Conservation (phyloP, 2,888 invertebrate genomes). For the Drosophila phalerata region DNA sequence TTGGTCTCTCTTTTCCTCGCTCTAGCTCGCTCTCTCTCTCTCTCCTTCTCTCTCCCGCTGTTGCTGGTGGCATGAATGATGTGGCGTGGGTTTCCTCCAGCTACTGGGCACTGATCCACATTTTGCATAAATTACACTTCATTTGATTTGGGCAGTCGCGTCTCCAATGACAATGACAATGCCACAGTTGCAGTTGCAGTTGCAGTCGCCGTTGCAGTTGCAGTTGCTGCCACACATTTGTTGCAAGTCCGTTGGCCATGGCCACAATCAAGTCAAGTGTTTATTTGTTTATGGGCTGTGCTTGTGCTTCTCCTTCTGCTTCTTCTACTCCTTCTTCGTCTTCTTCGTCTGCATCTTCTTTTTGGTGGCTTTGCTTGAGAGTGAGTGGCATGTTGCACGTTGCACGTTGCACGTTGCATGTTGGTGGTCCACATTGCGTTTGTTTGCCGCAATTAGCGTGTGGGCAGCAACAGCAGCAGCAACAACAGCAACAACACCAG, state of each 20-base stretch:
- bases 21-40: slow-evolving; percentile 6
- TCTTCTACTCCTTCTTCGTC: not conserved
- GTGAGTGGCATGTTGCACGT: slow-evolving; percentile 76
- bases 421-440: slow-evolving; percentile 73
- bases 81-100: slow-evolving; percentile 74
- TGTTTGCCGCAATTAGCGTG: slow-evolving; percentile 79
- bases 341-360: not conserved
- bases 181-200: slow-evolving; percentile 26
- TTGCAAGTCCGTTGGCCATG: slow-evolving; percentile 41
- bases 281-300: slow-evolving; percentile 76
- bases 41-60: slow-evolving; percentile 25
- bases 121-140: slow-evolving; percentile 80
- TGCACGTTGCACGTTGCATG: slow-evolving; percentile 55
- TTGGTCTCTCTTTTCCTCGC: slow-evolving; percentile 33
- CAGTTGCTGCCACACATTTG: slow-evolving; percentile 3
- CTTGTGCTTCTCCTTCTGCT: slow-evolving; percentile 1
- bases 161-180: slow-evolving; percentile 65
- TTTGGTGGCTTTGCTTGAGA: slow-evolving; percentile 23
- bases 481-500: slow-evolving; percentile 32
- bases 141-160: slow-evolving; percentile 77
- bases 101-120: slow-evolving; percentile 56
- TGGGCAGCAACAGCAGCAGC: slow-evolving; percentile 68
- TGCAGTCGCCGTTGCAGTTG: slow-evolving; percentile 46
- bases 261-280: slow-evolving; percentile 84
- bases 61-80: slow-evolving; percentile 75